Evolutionary conservation across 2,888 invertebrate species (phyloP), one percentile per base, ranked within the genome.

Genomic region (Caenorhabditis sp.): DNA sequence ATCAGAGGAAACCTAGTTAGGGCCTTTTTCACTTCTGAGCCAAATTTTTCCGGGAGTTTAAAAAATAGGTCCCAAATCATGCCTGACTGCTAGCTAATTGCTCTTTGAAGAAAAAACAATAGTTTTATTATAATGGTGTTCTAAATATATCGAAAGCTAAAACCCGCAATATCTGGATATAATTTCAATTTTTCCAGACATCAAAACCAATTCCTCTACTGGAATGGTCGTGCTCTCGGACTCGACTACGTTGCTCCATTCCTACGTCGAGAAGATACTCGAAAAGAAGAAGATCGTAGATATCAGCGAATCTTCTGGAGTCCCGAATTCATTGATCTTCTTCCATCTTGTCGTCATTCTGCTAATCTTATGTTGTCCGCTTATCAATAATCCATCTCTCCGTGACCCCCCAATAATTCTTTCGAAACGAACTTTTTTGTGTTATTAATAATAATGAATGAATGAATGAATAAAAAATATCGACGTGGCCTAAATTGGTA

Each of bases 181-280:
- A 50, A 50, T 7, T 7, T 5, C 10, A 4, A 53, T 53, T 53
- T 26, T 56, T 75, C 20, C 72, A 81, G 85, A 36, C 80, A 79
- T 59, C 81, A 85, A 52, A 85, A 85, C 67, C 80, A 84, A 65
- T 69, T 76, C 36, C 69, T 76, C 26, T 85, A 85, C 64, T 85
- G 84, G 84, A 77, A 78, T 31, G 85, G 84, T 10, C 70, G 85
- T 8, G 83, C 82, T 5, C 66, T 66, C 17, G 85, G 85, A 0
- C 67, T 86, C n/a, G 83, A 86, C 57, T 82, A 82, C 67, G 72
- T 81, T 23, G 73, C 83, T 50, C 85, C 85, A 43, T 83, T 83
- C 64, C 73, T 85, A 8, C 65, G 63, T 21, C 63, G 70, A 10
- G 63, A 63, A 49, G 70, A 70, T 31, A 59, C 64, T 50, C 49